Conservation (phyloP, 2,888 invertebrate species). For the Embidobia sp. region DNA sequence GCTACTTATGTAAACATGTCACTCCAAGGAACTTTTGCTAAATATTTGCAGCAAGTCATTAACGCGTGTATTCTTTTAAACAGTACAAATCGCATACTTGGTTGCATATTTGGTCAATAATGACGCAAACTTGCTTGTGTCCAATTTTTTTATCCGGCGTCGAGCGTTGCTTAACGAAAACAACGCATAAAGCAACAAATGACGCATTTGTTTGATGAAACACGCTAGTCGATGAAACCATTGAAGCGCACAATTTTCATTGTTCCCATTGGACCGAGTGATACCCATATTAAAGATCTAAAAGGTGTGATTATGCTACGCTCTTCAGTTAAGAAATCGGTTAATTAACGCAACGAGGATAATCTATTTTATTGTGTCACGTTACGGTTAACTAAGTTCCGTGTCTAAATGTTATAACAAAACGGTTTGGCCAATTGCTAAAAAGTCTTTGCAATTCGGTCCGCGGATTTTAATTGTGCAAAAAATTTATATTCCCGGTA, state of each 20-base stretch:
- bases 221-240: neutral
- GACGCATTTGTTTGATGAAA: conserved; percentile 25
- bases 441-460: too few species aligned
- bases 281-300: conserved; percentile 12
- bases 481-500: too few species aligned
- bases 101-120: conserved; percentile 11
- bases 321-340: conserved; percentile 21
- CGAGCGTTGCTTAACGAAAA: neutral
- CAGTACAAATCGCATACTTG: conserved; percentile 3
- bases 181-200: conserved; percentile 2
- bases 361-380: conserved; percentile 31
- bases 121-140: conserved; percentile 11
- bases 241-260: conserved; percentile 14
- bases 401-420: too few species aligned
- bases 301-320: conserved; percentile 10
- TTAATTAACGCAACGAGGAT: conserved; percentile 47
- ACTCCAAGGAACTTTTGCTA: neutral
- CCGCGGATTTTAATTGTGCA: too few species aligned
- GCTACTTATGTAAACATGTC: neutral
- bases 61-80: neutral
- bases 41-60: neutral
- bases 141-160: conserved; percentile 3
- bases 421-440: too few species aligned
- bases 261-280: conserved; percentile 19
- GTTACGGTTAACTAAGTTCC: conserved; percentile 25